A percentile compares a stretch with the other conserved stretches of the same genome.
Conservation (phyloP, 1,140 invertebrate species). For the Lasioglossum baleicum region DNA sequence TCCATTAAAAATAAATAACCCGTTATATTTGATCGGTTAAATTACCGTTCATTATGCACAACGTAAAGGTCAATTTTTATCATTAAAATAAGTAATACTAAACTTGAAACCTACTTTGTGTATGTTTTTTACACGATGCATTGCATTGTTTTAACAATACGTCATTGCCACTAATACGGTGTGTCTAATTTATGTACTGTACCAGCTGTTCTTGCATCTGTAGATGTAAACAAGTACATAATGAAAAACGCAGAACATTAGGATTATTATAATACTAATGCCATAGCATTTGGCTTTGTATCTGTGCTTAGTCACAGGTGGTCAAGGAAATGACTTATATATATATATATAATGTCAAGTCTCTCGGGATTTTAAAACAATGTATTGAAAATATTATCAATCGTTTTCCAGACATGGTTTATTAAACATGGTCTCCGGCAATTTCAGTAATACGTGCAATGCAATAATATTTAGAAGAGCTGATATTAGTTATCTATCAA, state of each 20-base stretch:
- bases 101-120: too few relatives aligned
- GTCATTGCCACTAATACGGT: background rate
- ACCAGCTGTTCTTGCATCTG: constrained; percentile 16
- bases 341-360: background rate
- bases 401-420: background rate
- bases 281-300: background rate
- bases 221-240: background rate
- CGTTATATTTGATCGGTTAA: too few relatives aligned
- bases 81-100: too few relatives aligned
- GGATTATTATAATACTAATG: constrained; percentile 13
- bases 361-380: background rate
- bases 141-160: background rate
- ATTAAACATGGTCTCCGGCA: background rate
- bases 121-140: background rate
- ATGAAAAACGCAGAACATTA: constrained; percentile 5
- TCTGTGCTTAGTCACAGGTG: constrained; percentile 37
- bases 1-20: too few relatives aligned
- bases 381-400: background rate
- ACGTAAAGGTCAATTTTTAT: too few relatives aligned
- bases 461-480: too few relatives aligned
- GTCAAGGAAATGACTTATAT: constrained; percentile 25
- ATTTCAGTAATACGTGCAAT: too few relatives aligned
- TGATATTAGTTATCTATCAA: too few relatives aligned
- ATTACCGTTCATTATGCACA: too few relatives aligned
- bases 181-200: background rate